These are phyloP conservation scores for Dromas ardeola DNA, from an alignment of 2,113 vertebrate genomes.

Conservation along the genomic window DNA sequence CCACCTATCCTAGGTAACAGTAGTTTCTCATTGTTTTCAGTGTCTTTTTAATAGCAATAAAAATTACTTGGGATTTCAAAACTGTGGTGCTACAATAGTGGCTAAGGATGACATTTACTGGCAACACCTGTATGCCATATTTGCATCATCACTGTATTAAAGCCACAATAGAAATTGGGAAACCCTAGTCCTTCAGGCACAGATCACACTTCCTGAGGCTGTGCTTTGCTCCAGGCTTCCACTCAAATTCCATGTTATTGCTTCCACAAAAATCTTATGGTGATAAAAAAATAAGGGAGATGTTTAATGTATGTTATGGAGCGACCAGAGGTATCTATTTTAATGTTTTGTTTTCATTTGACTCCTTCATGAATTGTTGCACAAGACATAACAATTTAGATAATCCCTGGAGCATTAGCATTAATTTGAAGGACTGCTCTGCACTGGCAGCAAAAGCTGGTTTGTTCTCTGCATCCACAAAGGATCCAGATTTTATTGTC, in stretches of 20 bases:
- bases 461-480: background rate
- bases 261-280: background rate
- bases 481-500: background rate
- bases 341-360: background rate
- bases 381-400: background rate
- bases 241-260: background rate
- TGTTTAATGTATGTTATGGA: accelerated
- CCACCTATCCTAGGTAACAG: background rate
- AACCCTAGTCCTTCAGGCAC: background rate
- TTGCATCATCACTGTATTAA: background rate
- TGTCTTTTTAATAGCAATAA: background rate
- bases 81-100: background rate
- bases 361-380: background rate
- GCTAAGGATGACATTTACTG: background rate
- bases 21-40: background rate
- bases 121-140: background rate
- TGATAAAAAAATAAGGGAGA: background rate
- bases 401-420: background rate
- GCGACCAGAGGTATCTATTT: background rate
- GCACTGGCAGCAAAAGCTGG: background rate
- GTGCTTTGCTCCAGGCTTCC: background rate
- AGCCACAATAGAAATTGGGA: background rate
- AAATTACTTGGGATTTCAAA: conserved; percentile 2
- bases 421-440: background rate
- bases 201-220: background rate